A percentile compares a stretch with the other conserved stretches of the same genome.
Conservation (phyloP, 2,888 invertebrate species). For the Seladonia tumulorum region DNA sequence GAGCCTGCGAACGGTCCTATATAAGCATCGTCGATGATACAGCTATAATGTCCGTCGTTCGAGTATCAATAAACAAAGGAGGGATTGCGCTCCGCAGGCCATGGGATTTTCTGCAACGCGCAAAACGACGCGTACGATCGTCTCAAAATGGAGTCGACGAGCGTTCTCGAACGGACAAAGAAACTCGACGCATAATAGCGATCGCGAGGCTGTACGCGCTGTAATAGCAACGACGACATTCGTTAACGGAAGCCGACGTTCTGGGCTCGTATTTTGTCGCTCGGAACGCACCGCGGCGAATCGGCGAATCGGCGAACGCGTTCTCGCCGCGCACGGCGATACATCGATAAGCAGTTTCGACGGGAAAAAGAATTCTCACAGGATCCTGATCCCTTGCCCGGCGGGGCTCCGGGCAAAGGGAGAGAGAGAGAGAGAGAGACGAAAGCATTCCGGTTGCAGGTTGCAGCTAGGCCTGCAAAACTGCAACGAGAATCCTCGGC, state of each 20-base stretch:
- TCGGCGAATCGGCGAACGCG: not conserved
- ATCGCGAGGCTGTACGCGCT: not conserved
- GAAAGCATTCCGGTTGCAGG: slow-evolving; percentile 12
- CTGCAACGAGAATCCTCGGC: slow-evolving; percentile 6
- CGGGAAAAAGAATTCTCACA: slow-evolving; percentile 10
- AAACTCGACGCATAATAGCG: not conserved
- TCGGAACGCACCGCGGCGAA: not conserved
- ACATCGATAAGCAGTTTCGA: slow-evolving; percentile 15
- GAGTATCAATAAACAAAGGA: not conserved
- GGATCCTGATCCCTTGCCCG: slow-evolving; percentile 2
- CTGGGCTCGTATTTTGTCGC: not conserved
- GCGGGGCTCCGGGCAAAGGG: not conserved
- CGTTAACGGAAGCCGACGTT: not conserved
- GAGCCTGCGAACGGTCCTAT: too few species aligned
- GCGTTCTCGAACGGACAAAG: not conserved
- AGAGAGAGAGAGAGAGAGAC: not conserved
- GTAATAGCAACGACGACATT: not conserved
- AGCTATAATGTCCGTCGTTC: not conserved
- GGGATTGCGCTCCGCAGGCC: not conserved
- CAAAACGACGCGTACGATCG: not conserved
- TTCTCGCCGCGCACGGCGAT: not conserved
- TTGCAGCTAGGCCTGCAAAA: not conserved
- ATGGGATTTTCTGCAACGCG: not conserved
- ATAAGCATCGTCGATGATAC: too few species aligned
- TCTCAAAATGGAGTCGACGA: not conserved